Evolutionary conservation across 1,140 invertebrate species (phyloP).

Genomic region (Telenomus remus): DNA sequence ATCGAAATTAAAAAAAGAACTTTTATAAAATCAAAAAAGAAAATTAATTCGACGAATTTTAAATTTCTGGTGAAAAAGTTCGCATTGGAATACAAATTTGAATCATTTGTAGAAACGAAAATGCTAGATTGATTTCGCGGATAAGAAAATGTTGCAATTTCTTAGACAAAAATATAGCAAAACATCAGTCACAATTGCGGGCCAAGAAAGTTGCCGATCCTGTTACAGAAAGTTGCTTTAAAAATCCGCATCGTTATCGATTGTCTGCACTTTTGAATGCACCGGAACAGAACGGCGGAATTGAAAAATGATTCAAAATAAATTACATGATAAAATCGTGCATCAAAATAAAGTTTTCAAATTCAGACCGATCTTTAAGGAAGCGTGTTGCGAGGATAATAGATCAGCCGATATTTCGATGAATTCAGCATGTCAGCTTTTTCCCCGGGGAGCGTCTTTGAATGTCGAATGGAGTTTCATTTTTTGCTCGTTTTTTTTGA

Average conservation of each 20-base stretch:
- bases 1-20: too few relatives aligned
- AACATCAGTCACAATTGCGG: too few relatives aligned
- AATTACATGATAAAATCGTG: slow-evolving; percentile 19
- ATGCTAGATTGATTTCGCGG: too few relatives aligned
- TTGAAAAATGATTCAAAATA: slow-evolving; percentile 40
- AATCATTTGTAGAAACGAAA: too few relatives aligned
- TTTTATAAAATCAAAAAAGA: too few relatives aligned
- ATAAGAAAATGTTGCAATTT: too few relatives aligned
- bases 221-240: slow-evolving; percentile 21
- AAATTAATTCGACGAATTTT: too few relatives aligned
- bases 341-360: slow-evolving; percentile 28
- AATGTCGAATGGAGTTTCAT: slow-evolving; percentile 10
- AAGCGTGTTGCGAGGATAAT: slow-evolving; percentile 9
- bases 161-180: too few relatives aligned
- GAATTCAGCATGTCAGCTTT: slow-evolving; percentile 22
- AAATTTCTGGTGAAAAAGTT: too few relatives aligned
- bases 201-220: not conserved
- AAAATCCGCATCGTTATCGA: slow-evolving; percentile 28
- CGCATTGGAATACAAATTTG: too few relatives aligned
- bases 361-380: slow-evolving; percentile 24
- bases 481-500: slow-evolving; percentile 12
- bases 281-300: slow-evolving; percentile 12
- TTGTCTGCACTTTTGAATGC: slow-evolving; percentile 36
- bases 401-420: slow-evolving; percentile 31
- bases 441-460: slow-evolving; percentile 15